Conservation (phyloP, 2,113 vertebrate genomes). For the Micromys minutus region DNA sequence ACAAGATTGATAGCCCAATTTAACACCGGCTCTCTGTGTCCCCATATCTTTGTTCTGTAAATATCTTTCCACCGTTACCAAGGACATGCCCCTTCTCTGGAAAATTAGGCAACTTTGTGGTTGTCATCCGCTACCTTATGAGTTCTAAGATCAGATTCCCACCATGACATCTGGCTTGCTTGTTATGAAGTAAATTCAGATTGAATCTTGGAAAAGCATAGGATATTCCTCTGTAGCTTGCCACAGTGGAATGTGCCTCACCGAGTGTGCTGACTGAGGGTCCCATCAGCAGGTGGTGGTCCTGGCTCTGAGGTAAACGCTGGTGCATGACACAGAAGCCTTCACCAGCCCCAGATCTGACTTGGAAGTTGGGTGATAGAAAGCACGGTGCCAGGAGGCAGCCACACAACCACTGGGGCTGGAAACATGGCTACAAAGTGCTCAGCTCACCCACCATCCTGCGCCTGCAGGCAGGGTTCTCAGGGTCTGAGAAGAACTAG, state of each 20-base stretch:
- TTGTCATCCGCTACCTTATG: neutral
- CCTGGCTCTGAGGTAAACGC: neutral
- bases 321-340: neutral
- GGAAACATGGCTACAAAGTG: too few relatives aligned
- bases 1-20: neutral
- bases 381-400: neutral
- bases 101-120: neutral
- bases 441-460: neutral
- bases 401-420: fast-evolving
- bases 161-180: neutral
- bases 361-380: neutral
- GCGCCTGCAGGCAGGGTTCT: too few relatives aligned
- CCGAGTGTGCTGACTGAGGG: neutral
- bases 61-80: neutral
- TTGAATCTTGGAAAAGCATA: neutral
- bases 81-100: neutral
- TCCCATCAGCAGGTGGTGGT: neutral
- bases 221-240: neutral
- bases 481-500: neutral
- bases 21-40: neutral
- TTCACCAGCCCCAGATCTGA: neutral
- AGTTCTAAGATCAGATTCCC: neutral
- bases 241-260: neutral
- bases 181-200: neutral
- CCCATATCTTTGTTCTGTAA: neutral